Conservation (phyloP, 2,797 vertebrate species). For the Paguma larvata region DNA sequence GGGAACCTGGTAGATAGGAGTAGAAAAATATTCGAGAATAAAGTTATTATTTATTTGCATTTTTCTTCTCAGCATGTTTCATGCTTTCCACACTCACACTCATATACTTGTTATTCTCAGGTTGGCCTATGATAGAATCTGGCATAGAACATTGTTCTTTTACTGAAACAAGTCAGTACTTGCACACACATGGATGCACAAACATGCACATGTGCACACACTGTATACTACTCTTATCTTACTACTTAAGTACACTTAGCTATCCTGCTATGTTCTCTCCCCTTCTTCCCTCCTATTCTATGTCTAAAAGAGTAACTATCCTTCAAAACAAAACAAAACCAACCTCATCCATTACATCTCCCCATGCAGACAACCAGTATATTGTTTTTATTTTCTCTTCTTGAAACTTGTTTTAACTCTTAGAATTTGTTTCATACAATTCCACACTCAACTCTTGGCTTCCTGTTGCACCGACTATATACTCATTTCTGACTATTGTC, state of each 20-base stretch:
- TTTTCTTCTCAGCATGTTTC: not conserved
- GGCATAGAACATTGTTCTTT: not conserved
- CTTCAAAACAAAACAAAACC: not conserved
- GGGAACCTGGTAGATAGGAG: not conserved
- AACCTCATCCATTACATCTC: not conserved
- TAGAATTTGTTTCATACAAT: not conserved
- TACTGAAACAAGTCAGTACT: not conserved
- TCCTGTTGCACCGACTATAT: not conserved
- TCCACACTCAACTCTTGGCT: not conserved
- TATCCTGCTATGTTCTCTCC: not conserved
- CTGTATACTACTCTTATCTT: not conserved
- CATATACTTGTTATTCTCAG: not conserved
- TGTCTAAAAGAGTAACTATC: not conserved
- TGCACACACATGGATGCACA: not conserved
- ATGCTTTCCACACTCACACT: not conserved
- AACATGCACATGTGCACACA: not conserved
- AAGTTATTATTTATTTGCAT: not conserved
- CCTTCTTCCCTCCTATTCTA: not conserved
- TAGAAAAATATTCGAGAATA: not conserved
- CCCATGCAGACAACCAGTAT: not conserved
- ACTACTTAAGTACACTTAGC: not conserved
- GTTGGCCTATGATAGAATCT: not conserved
- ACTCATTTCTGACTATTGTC: not conserved
- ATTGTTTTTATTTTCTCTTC: too few species aligned
- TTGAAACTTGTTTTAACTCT: not conserved